Conservation (phyloP, 1,140 invertebrate genomes). For the Bombus sylvicola region DNA sequence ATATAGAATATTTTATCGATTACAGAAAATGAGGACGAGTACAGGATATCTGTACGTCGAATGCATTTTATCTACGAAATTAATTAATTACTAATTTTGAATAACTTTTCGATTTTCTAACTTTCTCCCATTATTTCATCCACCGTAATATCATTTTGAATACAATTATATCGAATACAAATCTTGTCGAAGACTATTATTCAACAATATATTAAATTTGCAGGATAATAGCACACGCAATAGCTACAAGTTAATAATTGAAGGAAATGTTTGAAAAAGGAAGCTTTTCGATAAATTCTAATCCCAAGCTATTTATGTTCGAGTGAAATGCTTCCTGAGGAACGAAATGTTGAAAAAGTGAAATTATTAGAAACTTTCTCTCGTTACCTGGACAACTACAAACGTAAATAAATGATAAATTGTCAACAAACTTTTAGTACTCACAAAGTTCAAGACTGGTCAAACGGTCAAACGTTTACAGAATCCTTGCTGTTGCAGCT, state of each 20-base stretch:
- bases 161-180: too few relatives aligned
- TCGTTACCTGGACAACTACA: background rate
- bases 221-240: too few relatives aligned
- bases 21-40: too few relatives aligned
- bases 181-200: too few relatives aligned
- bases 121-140: background rate
- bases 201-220: too few relatives aligned
- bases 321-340: background rate
- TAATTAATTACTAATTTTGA: background rate
- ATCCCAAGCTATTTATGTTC: background rate
- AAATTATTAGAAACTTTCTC: background rate
- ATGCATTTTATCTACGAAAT: background rate
- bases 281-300: background rate
- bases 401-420: background rate
- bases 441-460: slow-evolving; percentile 12
- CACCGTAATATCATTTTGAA: too few relatives aligned
- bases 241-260: too few relatives aligned
- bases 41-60: too few relatives aligned
- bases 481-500: slow-evolving; percentile 68
- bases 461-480: slow-evolving; percentile 13
- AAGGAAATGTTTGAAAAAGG: background rate
- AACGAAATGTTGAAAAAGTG: background rate
- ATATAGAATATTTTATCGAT: too few relatives aligned
- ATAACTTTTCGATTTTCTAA: background rate
- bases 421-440: slow-evolving; percentile 12